Evolutionary conservation across 2,888 invertebrate species (phyloP), one percentile per base, ranked within the genome.

Genomic region (Ochropleura leucogaster): DNA sequence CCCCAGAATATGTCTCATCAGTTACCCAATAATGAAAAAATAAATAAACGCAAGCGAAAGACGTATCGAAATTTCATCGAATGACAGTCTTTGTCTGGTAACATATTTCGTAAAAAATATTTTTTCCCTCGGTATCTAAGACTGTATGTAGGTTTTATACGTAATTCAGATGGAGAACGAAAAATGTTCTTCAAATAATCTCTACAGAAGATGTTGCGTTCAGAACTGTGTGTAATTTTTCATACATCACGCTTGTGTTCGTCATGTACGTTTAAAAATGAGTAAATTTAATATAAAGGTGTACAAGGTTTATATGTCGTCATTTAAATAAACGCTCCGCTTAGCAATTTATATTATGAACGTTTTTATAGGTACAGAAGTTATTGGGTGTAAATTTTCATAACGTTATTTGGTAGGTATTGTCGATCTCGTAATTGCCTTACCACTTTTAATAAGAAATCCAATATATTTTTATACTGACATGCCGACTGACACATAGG

Each of bases 51-150:
- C 47, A 63, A 69, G 5, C 8, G 62, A 47, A 79, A 83, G 69
- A 72, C 18, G 53, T 80, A 80, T 80, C 60, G 69, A 74, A 70
- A 80, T 84, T 74, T 74, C 68, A 62, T 47, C 57, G 18, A 40
- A 62, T 46, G 59, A 74, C 68, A 59, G 30, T 65, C 47, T n/a
- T 60, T 82, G 64, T 82, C 63, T 64, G 66, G 16, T 68, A 49
- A 67, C 55, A 68, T 78, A 83, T 79, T 83, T 83, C 60, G 51
- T 57, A 46, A 67, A 63, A n/a, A 65, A 79, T 60, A 68, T 79
- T 20, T 71, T 64, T 68, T 68, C 53, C n/a, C 20, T 55, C 55
- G 40, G 46, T 53, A 64, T 66, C 40, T 59, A 30, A 46, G 55
- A 69, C 51, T 53, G 46, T 64, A 59, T 67, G n/a, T 63, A 67